Conservation (phyloP, 2,113 vertebrate species). For the Physeter macrocephalus region DNA sequence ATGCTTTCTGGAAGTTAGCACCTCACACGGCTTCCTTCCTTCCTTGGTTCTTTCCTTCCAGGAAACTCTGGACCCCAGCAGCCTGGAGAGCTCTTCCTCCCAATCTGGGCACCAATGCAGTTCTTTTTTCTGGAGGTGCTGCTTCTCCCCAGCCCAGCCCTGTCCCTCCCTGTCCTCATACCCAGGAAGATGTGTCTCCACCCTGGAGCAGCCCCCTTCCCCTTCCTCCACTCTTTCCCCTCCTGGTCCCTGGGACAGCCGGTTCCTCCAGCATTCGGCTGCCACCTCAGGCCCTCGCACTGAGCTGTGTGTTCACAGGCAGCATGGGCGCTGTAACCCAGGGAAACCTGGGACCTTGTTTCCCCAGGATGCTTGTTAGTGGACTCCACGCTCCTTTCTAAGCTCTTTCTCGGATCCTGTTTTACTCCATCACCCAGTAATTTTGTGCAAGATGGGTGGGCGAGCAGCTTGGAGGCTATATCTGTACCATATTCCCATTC, state of each 20-base stretch:
- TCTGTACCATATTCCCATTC: not conserved
- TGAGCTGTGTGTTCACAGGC: not conserved
- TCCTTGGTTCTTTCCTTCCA: not conserved
- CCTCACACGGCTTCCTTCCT: fast-evolving
- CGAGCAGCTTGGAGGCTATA: not conserved
- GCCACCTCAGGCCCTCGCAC: fast-evolving
- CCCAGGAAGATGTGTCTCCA: not conserved
- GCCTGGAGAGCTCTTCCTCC: not conserved
- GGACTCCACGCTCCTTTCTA: not conserved
- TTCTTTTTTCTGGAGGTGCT: not conserved
- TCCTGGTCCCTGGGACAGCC: not conserved
- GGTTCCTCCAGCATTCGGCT: not conserved
- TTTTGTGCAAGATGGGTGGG: not conserved
- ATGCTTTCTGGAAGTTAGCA: fast-evolving
- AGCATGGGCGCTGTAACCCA: not conserved
- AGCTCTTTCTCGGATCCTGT: not conserved
- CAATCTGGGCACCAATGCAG: not conserved
- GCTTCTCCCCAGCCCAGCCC: not conserved
- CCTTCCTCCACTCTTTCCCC: not conserved
- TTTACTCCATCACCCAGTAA: not conserved
- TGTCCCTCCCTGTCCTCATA: not conserved
- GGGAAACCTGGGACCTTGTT: not conserved
- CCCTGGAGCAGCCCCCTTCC: no score
- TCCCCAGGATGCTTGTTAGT: not conserved
- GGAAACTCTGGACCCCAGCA: not conserved